Percentiles rank a stretch among this genome's conserved stretches.
Evolutionary conservation across 1,140 invertebrate genomes (phyloP).

Genomic region (Anastrepha obliqua): DNA sequence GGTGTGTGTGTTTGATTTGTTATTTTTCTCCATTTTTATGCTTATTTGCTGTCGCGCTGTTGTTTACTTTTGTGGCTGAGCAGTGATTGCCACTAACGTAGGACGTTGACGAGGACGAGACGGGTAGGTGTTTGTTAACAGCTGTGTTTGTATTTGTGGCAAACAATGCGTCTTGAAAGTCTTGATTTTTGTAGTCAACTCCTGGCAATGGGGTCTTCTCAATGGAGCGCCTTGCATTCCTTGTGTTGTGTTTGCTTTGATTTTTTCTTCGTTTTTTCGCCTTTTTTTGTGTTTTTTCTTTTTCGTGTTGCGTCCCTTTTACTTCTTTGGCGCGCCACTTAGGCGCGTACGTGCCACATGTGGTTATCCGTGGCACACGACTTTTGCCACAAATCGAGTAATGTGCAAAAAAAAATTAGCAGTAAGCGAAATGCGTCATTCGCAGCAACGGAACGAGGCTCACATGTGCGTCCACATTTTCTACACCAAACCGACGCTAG

Average conservation of each 20-base stretch:
- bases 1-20: neutral
- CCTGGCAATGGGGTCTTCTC: neutral
- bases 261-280: neutral
- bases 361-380: neutral
- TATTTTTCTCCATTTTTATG: neutral
- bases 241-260: neutral
- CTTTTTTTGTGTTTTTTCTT: neutral
- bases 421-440: neutral
- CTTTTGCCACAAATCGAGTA: neutral
- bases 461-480: neutral
- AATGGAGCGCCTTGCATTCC: neutral
- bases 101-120: neutral
- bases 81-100: slow-evolving; percentile 1
- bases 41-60: slow-evolving; percentile 32
- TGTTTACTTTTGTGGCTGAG: slow-evolving; percentile 48
- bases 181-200: neutral
- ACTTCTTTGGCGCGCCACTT: neutral
- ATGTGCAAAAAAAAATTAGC: neutral
- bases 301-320: too few relatives aligned
- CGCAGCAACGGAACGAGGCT: neutral
- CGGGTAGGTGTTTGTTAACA: neutral
- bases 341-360: neutral
- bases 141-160: neutral
- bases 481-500: neutral
- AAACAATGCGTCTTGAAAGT: neutral